A percentile compares a stretch with the other conserved stretches of the same genome.
These are phyloP conservation scores for Didymodactylos carnosus DNA, from an alignment of 2,888 invertebrate genomes.

Conservation along the genomic window DNA sequence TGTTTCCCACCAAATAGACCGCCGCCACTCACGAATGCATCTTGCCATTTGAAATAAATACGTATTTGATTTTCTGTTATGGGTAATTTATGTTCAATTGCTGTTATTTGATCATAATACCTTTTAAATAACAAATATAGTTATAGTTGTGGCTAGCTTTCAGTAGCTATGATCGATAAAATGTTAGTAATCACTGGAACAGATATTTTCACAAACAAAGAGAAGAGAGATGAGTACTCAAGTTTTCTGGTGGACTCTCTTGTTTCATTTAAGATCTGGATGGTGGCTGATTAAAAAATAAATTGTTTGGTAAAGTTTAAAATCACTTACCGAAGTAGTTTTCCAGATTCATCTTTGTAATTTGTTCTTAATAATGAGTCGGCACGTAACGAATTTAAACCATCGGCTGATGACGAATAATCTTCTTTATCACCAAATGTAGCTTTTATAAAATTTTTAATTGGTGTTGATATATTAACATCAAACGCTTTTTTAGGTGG, in stretches of 20 bases:
- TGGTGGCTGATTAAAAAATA: too few relatives aligned
- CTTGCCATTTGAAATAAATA: slow-evolving; percentile 96
- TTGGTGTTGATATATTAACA: slow-evolving; percentile 3
- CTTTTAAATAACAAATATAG: slow-evolving; percentile 41
- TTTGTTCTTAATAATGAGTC: slow-evolving; percentile 2
- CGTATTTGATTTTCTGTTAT: slow-evolving; percentile 62
- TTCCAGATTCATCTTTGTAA: neutral
- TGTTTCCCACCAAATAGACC: slow-evolving; percentile 7
- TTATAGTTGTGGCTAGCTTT: too few relatives aligned
- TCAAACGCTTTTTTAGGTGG: slow-evolving; percentile 13
- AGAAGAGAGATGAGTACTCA: too few relatives aligned
- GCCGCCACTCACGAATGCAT: slow-evolving; percentile 50
- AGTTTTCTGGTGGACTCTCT: too few relatives aligned
- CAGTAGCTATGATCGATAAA: too few relatives aligned
- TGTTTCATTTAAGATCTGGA: too few relatives aligned
- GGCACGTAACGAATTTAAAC: neutral
- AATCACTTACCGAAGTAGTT: neutral
- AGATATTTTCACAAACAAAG: too few relatives aligned
- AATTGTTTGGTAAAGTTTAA: neutral
- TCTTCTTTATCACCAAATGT: slow-evolving; percentile 11
- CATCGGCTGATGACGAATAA: slow-evolving; percentile 5
- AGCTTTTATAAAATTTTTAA: slow-evolving; percentile 8
- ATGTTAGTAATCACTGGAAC: too few relatives aligned
- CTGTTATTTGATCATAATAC: slow-evolving; percentile 82
- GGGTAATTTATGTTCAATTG: slow-evolving; percentile 78